These are phyloP conservation scores for Drosophila teissieri DNA, from an alignment of 1,140 invertebrate species.

Conservation along the genomic window DNA sequence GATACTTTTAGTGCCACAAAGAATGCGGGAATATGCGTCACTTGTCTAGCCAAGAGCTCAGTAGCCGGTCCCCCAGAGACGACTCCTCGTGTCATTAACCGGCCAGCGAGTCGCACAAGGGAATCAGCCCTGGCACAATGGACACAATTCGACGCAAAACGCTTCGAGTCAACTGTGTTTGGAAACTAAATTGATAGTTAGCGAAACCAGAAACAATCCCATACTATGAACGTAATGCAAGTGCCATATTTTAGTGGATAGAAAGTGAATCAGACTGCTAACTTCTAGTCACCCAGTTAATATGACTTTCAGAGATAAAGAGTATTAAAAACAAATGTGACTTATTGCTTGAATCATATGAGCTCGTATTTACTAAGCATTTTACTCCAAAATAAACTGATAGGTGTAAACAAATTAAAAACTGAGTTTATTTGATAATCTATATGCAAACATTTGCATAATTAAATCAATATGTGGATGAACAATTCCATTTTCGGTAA, in stretches of 20 bases:
- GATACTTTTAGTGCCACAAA: slow-evolving; percentile 50
- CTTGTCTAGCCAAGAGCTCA: slow-evolving; percentile 64
- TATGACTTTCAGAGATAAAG: not conserved
- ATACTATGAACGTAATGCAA: not conserved
- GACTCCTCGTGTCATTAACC: slow-evolving; percentile 64
- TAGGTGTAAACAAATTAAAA: too few relatives aligned
- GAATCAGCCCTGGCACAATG: slow-evolving; percentile 32
- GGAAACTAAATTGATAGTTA: not conserved
- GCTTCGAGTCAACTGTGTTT: not conserved
- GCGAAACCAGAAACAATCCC: not conserved
- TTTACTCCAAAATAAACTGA: too few relatives aligned
- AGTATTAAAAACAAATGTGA: not conserved
- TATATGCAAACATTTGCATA: slow-evolving; percentile 6
- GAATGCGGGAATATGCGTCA: slow-evolving; percentile 72
- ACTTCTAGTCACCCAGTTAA: not conserved
- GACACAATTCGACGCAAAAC: slow-evolving; percentile 18
- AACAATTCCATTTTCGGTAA: not conserved
- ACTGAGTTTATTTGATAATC: not conserved
- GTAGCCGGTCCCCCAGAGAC: slow-evolving; percentile 20
- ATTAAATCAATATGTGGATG: not conserved
- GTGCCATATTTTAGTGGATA: not conserved
- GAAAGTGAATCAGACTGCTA: slow-evolving; percentile 16
- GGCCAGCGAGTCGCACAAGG: slow-evolving; percentile 27
- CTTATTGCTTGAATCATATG: not conserved
- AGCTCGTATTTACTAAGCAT: too few relatives aligned